These are phyloP conservation scores for Leptoclinus maculatus DNA, from an alignment of 2,797 vertebrate species.

Conservation along the genomic window DNA sequence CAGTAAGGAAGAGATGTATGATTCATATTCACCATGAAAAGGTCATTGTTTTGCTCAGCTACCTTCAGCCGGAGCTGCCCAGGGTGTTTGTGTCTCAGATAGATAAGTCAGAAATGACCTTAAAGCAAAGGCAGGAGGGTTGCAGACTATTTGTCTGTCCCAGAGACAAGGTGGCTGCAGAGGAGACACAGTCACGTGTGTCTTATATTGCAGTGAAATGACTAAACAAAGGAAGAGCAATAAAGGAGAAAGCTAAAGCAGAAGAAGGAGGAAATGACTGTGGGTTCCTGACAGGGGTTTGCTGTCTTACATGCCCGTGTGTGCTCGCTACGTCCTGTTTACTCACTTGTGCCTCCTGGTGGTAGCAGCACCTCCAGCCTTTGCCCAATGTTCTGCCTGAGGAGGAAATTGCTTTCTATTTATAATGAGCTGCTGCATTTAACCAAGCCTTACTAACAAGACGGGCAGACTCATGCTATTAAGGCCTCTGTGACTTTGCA, in stretches of 20 bases:
- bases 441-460: slow-evolving; percentile 74
- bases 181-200: slow-evolving; percentile 47
- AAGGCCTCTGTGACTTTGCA: slow-evolving; percentile 69
- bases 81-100: slow-evolving; percentile 70
- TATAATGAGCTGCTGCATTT: slow-evolving; percentile 78
- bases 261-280: slow-evolving; percentile 29
- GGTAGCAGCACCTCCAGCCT: slow-evolving; percentile 63
- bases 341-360: slow-evolving; percentile 75
- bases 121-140: slow-evolving; percentile 66
- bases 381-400: slow-evolving; percentile 65
- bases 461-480: slow-evolving; percentile 55
- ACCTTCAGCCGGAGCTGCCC: slow-evolving; percentile 77
- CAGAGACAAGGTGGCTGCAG: slow-evolving; percentile 51
- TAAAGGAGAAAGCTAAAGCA: slow-evolving; percentile 24
- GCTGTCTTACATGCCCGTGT: slow-evolving; percentile 38
- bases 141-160: slow-evolving; percentile 65
- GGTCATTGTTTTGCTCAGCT: slow-evolving; percentile 80
- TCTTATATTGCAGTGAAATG: slow-evolving; percentile 36
- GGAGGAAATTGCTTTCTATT: slow-evolving; percentile 74
- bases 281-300: slow-evolving; percentile 31
- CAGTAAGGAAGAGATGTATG: slow-evolving; percentile 70
- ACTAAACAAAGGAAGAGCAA: slow-evolving; percentile 44
- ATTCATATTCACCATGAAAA: slow-evolving; percentile 81
- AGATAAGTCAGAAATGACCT: slow-evolving; percentile 81
- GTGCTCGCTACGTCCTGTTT: slow-evolving; percentile 49